These are phyloP conservation scores for Plecturocebus donacophilus DNA, from an alignment of 2,113 vertebrate genomes.

Conservation along the genomic window DNA sequence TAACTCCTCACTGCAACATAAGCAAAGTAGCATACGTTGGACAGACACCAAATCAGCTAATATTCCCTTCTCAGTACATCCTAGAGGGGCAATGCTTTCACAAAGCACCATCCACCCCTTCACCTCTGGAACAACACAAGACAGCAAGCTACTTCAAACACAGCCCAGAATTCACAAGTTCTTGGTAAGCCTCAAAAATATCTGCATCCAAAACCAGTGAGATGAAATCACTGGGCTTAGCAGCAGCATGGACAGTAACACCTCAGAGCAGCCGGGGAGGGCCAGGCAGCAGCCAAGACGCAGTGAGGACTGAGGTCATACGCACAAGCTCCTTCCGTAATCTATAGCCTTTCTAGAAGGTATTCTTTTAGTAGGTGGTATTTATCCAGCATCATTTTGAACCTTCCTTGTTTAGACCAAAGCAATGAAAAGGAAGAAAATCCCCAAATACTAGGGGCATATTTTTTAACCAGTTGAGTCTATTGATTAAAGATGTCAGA, in stretches of 20 bases:
- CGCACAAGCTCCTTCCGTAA: not conserved
- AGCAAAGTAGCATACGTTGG: conserved; percentile 9
- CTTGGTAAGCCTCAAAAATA: not conserved
- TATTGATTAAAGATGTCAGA: not conserved
- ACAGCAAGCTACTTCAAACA: not conserved
- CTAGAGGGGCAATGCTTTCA: not conserved
- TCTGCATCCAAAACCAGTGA: not conserved
- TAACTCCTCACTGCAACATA: conserved; percentile 1
- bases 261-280: not conserved
- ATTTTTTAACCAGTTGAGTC: not conserved
- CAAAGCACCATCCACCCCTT: not conserved
- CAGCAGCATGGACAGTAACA: not conserved
- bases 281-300: not conserved
- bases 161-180: not conserved
- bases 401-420: not conserved
- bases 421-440: not conserved
- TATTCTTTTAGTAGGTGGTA: not conserved
- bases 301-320: not conserved
- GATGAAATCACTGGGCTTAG: not conserved
- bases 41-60: not conserved
- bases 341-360: not conserved
- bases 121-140: not conserved
- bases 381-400: not conserved
- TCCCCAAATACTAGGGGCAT: not conserved
- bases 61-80: not conserved